A percentile compares a stretch with the other conserved stretches of the same genome.
phyloP scores from a whole-genome alignment of 2,797 vertebrate species.

The Lacerta agilis region DNA sequence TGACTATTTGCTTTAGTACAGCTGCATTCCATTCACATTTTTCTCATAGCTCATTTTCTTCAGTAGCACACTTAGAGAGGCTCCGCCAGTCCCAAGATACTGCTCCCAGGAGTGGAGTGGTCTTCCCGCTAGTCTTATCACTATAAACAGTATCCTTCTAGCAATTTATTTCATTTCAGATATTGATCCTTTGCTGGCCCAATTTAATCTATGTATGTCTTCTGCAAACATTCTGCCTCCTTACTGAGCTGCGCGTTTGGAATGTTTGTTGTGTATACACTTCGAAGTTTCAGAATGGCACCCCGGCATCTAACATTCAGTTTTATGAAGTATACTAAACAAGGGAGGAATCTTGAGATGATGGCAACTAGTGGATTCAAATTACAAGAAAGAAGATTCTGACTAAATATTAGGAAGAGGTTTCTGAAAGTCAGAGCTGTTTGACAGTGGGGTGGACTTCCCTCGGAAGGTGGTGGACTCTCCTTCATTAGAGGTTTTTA shows the following conservation, averaged over 20 bases:
- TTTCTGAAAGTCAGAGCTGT: no score
- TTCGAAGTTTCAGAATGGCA: background rate
- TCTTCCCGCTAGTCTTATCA: background rate
- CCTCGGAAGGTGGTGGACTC: no score
- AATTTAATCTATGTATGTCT: background rate
- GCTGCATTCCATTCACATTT: slow-evolving; percentile 70
- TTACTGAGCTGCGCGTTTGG: background rate
- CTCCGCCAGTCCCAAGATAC: background rate
- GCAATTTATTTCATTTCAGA: background rate
- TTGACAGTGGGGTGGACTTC: no score
- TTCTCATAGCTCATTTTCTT: slow-evolving; percentile 56
- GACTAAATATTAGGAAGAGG: no score
- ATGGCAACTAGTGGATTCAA: no score
- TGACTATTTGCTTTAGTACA: slow-evolving; percentile 69
- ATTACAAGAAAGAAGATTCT: no score
- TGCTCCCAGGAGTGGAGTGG: background rate
- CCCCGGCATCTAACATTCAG: background rate
- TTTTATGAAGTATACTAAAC: background rate
- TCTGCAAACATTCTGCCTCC: background rate
- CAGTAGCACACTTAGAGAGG: slow-evolving; percentile 52
- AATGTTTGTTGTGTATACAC: background rate
- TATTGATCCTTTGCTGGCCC: background rate
- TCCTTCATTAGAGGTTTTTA: no score
- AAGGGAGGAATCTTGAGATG: background rate
- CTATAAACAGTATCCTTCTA: background rate